Evolutionary conservation across 23 tunicate genomes (phyloP).

Genomic region (Oikopleura dioica): DNA sequence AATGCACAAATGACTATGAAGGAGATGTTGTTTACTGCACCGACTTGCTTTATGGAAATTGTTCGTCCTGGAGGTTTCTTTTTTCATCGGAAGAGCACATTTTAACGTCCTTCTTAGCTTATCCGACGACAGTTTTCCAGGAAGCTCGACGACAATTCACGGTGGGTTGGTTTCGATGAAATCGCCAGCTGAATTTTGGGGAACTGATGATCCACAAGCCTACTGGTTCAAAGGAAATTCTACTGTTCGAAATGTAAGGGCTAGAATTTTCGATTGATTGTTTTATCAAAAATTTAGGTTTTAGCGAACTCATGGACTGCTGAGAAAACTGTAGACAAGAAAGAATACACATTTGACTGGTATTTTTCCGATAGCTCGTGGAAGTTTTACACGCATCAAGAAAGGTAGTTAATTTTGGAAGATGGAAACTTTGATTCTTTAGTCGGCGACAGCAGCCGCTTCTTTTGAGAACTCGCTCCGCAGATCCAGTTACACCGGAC

Average conservation of each 20-base stretch:
- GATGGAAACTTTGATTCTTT: too few relatives aligned
- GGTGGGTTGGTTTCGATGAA: neutral
- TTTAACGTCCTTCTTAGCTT: neutral
- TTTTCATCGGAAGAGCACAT: neutral
- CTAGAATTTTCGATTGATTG: too few relatives aligned
- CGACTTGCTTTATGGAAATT: neutral
- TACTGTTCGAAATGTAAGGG: neutral
- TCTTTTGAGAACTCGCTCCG: neutral
- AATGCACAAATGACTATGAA: neutral
- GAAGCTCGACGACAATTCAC: too few relatives aligned
- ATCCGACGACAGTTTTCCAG: too few relatives aligned
- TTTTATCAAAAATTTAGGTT: too few relatives aligned
- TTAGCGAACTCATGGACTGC: slow-evolving; percentile 4
- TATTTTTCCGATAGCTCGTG: too few relatives aligned
- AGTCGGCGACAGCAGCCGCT: neutral
- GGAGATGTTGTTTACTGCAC: neutral
- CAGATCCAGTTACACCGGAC: neutral
- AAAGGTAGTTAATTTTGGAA: too few relatives aligned
- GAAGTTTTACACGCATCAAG: too few relatives aligned
- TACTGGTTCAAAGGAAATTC: slow-evolving; percentile 4
- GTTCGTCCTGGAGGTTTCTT: neutral
- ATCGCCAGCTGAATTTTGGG: neutral
- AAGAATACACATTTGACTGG: too few relatives aligned
- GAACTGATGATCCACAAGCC: neutral
- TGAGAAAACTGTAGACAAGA: too few relatives aligned